A percentile compares a stretch with the other conserved stretches of the same genome.
These are phyloP conservation scores for Anoplius nigerrimus DNA, from an alignment of 2,888 invertebrate genomes.

Conservation along the genomic window DNA sequence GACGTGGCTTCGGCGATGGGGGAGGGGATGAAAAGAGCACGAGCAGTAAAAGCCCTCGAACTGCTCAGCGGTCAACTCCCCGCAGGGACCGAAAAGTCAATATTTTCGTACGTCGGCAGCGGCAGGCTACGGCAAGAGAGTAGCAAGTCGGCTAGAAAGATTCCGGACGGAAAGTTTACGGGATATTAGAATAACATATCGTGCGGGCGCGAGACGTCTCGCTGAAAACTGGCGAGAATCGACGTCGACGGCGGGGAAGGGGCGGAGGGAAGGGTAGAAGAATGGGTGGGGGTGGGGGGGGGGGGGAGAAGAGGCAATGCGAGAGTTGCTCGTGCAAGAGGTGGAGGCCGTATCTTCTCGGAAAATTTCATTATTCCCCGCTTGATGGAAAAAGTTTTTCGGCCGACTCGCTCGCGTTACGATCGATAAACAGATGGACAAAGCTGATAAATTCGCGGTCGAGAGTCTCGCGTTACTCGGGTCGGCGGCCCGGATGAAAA, in stretches of 20 bases:
- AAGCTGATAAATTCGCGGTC: conserved; percentile 39
- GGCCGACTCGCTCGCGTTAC: conserved; percentile 6
- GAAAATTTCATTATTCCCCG: conserved; percentile 49
- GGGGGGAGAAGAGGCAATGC: background rate
- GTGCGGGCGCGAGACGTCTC: conserved; percentile 4
- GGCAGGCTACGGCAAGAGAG: background rate
- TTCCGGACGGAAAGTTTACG: background rate
- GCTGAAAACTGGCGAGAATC: conserved; percentile 10
- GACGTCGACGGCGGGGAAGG: background rate
- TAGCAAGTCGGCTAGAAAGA: background rate
- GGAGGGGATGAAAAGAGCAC: too few relatives aligned
- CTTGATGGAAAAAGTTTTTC: conserved; percentile 52
- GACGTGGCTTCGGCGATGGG: too few relatives aligned
- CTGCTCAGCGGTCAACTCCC: too few relatives aligned
- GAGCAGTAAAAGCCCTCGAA: too few relatives aligned
- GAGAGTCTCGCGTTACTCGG: background rate
- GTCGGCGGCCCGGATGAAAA: background rate
- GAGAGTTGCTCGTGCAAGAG: too few relatives aligned
- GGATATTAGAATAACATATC: conserved; percentile 25
- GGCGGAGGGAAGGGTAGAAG: background rate
- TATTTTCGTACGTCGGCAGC: conserved; percentile 15
- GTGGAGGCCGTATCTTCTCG: conserved; percentile 26
- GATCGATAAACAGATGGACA: conserved; percentile 46
- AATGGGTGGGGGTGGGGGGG: background rate
- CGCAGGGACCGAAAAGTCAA: conserved; percentile 5